These are phyloP conservation scores for Rosalia funebris DNA, from an alignment of 2,888 invertebrate species.

Conservation along the genomic window DNA sequence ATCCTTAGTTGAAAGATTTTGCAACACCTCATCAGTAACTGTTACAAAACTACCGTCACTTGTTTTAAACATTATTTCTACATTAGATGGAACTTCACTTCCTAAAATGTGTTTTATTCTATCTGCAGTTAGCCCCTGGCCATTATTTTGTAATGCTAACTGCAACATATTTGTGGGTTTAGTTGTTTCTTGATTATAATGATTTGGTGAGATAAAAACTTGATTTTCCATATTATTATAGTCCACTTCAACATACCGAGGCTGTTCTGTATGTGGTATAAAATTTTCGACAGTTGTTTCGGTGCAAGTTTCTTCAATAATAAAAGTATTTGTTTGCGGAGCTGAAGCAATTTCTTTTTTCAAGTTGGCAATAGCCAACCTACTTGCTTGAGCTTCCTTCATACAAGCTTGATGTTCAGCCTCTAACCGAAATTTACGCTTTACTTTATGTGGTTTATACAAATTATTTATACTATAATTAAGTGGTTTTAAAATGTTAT, in stretches of 20 bases:
- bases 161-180: constrained; percentile 40
- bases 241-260: constrained; percentile 33
- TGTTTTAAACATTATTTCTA: constrained; percentile 72
- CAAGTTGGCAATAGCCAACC: constrained; percentile 62
- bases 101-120: constrained; percentile 58
- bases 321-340: constrained; percentile 58
- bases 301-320: constrained; percentile 61
- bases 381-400: constrained; percentile 63
- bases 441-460: constrained; percentile 52
- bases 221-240: constrained; percentile 35
- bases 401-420: constrained; percentile 61
- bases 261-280: constrained; percentile 55
- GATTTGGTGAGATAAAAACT: constrained; percentile 39
- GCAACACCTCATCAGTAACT: constrained; percentile 72
- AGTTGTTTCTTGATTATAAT: constrained; percentile 33
- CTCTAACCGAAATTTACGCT: constrained; percentile 56
- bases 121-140: constrained; percentile 50
- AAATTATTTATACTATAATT: constrained; percentile 46
- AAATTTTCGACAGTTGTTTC: constrained; percentile 62
- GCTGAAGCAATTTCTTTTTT: constrained; percentile 62
- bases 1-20: constrained; percentile 57
- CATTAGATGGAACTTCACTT: constrained; percentile 61
- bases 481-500: constrained; percentile 42
- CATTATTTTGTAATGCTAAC: constrained; percentile 37
- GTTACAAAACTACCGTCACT: constrained; percentile 73